Conservation (phyloP, 2,113 vertebrate genomes). For the Mustela nigripes region DNA sequence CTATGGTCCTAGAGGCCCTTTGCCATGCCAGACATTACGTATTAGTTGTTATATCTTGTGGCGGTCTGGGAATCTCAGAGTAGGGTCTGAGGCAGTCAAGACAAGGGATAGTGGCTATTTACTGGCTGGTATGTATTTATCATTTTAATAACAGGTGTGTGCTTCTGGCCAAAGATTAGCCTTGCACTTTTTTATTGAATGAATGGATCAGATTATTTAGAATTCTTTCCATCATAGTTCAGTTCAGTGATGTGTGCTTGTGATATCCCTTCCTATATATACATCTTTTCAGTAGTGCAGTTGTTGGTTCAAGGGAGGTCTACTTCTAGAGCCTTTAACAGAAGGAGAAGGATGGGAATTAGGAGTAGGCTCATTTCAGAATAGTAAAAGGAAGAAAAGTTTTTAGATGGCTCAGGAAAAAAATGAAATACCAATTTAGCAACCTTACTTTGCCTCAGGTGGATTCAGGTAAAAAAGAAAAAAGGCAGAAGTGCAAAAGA, state of each 20-base stretch:
- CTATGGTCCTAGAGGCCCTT: not conserved
- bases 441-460: slow-evolving; percentile 8
- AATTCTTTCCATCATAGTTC: slow-evolving; percentile 41
- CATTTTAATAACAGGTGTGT: not conserved
- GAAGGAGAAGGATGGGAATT: not conserved
- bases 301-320: slow-evolving; percentile 11
- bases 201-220: not conserved
- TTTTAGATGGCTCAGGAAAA: slow-evolving; percentile 27
- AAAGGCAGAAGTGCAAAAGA: not conserved
- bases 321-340: slow-evolving; percentile 16
- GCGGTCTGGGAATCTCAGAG: not conserved
- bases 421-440: slow-evolving; percentile 21
- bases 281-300: not conserved
- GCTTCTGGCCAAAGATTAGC: not conserved
- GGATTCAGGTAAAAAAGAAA: not conserved
- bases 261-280: not conserved
- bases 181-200: slow-evolving; percentile 38
- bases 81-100: not conserved
- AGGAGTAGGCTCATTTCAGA: slow-evolving; percentile 28
- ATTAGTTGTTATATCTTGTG: slow-evolving; percentile 14
- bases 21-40: not conserved
- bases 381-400: not conserved
- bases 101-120: slow-evolving; percentile 26
- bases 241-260: not conserved
- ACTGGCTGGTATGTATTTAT: not conserved